Evolutionary conservation across 2,888 invertebrate species (phyloP).

Genomic region (Hyposoter didymator): DNA sequence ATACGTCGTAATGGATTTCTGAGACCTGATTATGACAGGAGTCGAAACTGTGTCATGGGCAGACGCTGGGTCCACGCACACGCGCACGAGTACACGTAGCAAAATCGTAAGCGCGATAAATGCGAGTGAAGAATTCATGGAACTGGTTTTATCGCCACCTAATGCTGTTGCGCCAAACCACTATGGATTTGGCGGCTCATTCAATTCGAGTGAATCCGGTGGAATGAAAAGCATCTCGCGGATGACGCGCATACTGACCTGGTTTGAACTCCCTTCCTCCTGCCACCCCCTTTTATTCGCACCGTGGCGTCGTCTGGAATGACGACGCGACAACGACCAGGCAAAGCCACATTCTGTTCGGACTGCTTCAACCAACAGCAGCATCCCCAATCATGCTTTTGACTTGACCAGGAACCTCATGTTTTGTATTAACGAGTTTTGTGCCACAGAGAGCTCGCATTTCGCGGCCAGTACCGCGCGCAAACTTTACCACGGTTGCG

Average conservation of each 20-base stretch:
- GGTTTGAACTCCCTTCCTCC: slow-evolving; percentile 74
- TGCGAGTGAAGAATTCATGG: neutral
- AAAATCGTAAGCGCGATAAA: neutral
- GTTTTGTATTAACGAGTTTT: slow-evolving; percentile 2
- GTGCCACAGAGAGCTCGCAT: slow-evolving; percentile 36
- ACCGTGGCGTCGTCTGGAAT: slow-evolving; percentile 47
- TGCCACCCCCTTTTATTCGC: slow-evolving; percentile 49
- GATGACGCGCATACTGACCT: slow-evolving; percentile 75
- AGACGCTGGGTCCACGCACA: neutral
- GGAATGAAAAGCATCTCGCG: slow-evolving; percentile 42
- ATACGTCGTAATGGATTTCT: neutral
- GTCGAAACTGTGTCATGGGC: neutral
- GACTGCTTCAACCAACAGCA: slow-evolving; percentile 30
- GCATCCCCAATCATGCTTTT: slow-evolving; percentile 74
- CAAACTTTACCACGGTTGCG: slow-evolving; percentile 74
- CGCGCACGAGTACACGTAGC: neutral
- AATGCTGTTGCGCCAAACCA: neutral
- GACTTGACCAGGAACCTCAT: slow-evolving; percentile 74
- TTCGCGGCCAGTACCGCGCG: slow-evolving; percentile 8
- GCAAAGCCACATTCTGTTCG: neutral
- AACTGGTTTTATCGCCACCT: neutral
- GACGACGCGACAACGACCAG: slow-evolving; percentile 24
- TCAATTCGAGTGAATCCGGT: slow-evolving; percentile 43
- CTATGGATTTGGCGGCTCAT: slow-evolving; percentile 2
- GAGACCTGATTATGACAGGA: neutral